Conservation (phyloP, 2,888 invertebrate genomes). For the Fissipunctia ypsillon region DNA sequence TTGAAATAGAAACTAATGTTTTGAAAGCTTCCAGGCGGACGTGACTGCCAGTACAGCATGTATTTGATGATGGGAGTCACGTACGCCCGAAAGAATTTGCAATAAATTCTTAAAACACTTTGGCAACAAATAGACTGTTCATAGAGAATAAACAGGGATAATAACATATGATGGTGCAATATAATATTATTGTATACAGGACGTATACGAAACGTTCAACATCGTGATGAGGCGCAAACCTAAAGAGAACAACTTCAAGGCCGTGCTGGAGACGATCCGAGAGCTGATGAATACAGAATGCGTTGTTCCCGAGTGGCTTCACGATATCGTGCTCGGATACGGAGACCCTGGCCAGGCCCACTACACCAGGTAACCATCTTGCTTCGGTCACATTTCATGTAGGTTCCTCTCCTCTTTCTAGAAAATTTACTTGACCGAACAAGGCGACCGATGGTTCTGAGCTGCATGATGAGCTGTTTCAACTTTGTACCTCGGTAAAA, state of each 20-base stretch:
- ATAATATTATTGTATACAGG: conserved; percentile 80
- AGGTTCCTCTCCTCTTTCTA: not conserved
- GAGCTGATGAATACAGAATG: conserved; percentile 99
- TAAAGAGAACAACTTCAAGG: conserved; percentile 99
- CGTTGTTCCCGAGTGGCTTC: conserved; percentile 99
- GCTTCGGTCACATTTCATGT: not conserved
- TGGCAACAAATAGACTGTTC: not conserved
- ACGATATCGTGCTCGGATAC: conserved; percentile 98
- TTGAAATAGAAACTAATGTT: conserved; percentile 42
- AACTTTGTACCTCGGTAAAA: not conserved
- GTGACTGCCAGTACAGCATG: not conserved
- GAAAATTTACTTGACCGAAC: not conserved
- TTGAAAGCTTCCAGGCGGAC: conserved; percentile 28
- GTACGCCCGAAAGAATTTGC: conserved; percentile 21
- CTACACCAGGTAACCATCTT: conserved; percentile 93
- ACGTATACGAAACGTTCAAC: conserved; percentile 98
- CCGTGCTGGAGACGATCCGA: conserved; percentile 99
- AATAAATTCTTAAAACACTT: not conserved
- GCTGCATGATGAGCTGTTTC: not conserved
- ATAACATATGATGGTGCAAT: not conserved
- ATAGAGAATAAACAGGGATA: not conserved
- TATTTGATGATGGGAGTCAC: conserved; percentile 24
- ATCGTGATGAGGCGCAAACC: conserved; percentile 99
- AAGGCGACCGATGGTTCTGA: not conserved
- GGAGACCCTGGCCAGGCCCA: conserved; percentile 99